Base-by-base conservation (phyloP, 1,140 invertebrate genomes). In the Lordiphosa stackelbergi region DNA sequence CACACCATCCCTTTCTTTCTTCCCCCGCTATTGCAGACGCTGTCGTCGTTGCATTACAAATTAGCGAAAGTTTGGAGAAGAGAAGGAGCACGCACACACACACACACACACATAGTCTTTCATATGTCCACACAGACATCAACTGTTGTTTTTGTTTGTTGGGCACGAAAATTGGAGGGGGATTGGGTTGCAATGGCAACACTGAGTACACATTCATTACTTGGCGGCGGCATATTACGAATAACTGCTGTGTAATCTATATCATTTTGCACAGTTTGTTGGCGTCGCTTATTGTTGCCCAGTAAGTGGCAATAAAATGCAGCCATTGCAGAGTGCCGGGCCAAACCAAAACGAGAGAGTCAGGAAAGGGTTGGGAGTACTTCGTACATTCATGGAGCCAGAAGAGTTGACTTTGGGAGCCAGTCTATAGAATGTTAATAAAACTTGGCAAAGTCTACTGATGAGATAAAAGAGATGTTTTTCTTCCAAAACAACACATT, bases 61-160 rank as follows among this genome's bases (percentile, higher is more conserved):
- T 58, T 66, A 66, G 62, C 64, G 53, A 66, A 66, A 42, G 53
- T 53, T 66, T 58, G 36, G 36, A 46, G 47, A 58, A 65, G 63
- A 19, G 48, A 16, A 40, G 53, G 38, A 46, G 13, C 41, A 43
- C 10, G 6, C 24, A 11, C 42, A 13, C 42, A 42, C 31, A 31
- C 49, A 31, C 37, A 55, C 60, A 41, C 19, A 45, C 22, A 45
- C 13, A 12, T 6, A 48, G 48, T 64, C 61, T 54, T 48, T 65
- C 58, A 53, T 48, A 36, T 16, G 52, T 37, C 34, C 58, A 31
- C 37, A 55, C 60, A 41, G 22, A 45, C 24, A 45, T 45, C 19
- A 11, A 41, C 19, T 22, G 11, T 12, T 7, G 28, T 2, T 46
- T 40, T 41, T 45, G 35, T 9, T 42, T 31, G 22, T 46, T 24